Conservation (phyloP, 2,888 invertebrate genomes). For the Netelia inedita region DNA sequence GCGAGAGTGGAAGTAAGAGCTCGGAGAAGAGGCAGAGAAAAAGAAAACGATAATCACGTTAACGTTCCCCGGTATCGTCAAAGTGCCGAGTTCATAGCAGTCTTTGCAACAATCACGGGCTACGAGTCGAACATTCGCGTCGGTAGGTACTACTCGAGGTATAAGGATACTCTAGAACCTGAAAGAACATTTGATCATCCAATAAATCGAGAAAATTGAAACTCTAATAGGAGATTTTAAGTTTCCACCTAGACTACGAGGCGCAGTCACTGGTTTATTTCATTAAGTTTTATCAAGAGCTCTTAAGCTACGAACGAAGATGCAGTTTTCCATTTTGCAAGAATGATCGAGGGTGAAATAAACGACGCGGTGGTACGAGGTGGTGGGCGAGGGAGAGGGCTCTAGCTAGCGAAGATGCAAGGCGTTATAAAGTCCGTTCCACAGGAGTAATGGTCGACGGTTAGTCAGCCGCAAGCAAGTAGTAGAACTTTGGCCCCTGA, state of each 20-base stretch:
- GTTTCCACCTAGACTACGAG: neutral
- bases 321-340: constrained; percentile 10
- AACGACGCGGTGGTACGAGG: neutral
- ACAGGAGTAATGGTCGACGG: constrained; percentile 64
- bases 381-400: constrained; percentile 1
- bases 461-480: constrained; percentile 69
- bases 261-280: neutral
- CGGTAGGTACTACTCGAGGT: neutral
- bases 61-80: neutral
- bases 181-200: neutral
- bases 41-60: constrained; percentile 13
- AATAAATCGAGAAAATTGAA: neutral
- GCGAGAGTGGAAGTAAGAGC: neutral
- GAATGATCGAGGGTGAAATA: constrained; percentile 36
- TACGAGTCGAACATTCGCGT: neutral
- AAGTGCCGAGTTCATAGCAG: neutral
- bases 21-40: neutral
- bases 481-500: constrained; percentile 63
- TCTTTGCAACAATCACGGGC: neutral
- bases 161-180: neutral
- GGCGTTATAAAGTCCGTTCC: constrained; percentile 35
- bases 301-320: constrained; percentile 1
- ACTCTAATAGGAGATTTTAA: neutral
- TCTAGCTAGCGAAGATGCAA: constrained; percentile 16
- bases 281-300: neutral